phyloP scores from a whole-genome alignment of 1,140 invertebrate genomes.

The Anoplolepis gracilipes region DNA sequence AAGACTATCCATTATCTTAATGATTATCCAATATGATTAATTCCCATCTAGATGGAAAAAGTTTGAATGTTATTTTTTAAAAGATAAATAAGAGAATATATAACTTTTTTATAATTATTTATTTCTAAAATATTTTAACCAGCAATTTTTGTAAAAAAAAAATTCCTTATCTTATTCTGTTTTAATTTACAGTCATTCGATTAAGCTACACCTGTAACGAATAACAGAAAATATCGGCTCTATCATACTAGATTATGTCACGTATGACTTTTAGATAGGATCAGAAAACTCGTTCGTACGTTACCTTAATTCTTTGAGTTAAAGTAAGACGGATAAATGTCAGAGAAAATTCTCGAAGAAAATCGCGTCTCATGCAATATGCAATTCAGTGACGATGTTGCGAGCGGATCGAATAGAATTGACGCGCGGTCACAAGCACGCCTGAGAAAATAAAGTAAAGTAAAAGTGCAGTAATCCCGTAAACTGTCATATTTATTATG shows the following conservation, averaged over 20 bases:
- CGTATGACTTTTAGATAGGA: neutral
- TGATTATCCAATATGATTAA: too few relatives aligned
- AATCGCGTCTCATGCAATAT: constrained; percentile 8
- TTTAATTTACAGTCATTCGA: neutral
- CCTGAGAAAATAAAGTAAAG: neutral
- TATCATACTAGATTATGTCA: neutral
- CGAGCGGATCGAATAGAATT: neutral
- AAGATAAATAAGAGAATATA: too few relatives aligned
- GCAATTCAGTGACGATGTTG: neutral
- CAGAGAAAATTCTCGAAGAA: constrained; percentile 11
- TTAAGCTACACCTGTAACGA: neutral
- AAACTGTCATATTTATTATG: constrained; percentile 26
- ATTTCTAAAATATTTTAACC: neutral
- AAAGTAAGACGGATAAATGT: neutral
- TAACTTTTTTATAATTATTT: too few relatives aligned
- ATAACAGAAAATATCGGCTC: neutral
- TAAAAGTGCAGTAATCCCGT: neutral
- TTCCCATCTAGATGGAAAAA: too few relatives aligned
- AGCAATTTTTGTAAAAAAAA: neutral
- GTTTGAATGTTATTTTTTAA: too few relatives aligned
- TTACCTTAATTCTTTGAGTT: too few relatives aligned
- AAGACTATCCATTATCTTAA: neutral
- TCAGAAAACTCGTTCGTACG: neutral
- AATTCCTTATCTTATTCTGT: neutral
- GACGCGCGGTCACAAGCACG: neutral